Base-by-base conservation (phyloP, 2,797 vertebrate species). In the Pseudochaenichthys georgianus region DNA sequence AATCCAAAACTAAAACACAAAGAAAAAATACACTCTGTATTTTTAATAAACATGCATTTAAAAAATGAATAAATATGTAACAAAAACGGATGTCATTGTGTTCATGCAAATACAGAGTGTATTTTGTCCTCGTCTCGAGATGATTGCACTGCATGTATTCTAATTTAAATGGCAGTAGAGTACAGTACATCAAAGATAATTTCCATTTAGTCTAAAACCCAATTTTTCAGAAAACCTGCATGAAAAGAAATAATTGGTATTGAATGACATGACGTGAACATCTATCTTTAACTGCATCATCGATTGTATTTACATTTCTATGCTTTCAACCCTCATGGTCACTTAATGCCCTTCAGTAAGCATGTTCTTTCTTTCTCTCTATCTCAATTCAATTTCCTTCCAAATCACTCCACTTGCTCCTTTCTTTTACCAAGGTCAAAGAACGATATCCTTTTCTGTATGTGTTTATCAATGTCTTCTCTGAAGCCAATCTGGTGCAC, bases 341-440 rank as follows among this genome's bases (percentile, higher is more conserved):
- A 65, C 55, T 46, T 51, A 67, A 51, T 61, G 50, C 75, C 57
- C 48, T 70, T 66, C 13, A 17, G 9, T 43, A 13, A 69, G 21
- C 41, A 21, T 28, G 19, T n/a, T n/a, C n/a, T n/a, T 67, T 72
- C 17, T 34, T 38, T 43, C 4, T 4, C 16, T 63, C 13, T 15
- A 19, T 54, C 16, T 64, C 46, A 81, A 81, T 77, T 75, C 0
- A 75, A 65, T 79, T 77, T 81, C 42, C 52, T 31, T 5, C 62
- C 64, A 53, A 66, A 53, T 60, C 50, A 47, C 51, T 1, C 9
- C 3, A 4, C 13, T 2, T 48, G 55, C 34, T 70, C 47, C 38
- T 48, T 50, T 64, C 13, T 68, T 66, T 57, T 15, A 57, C 64
- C 58, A 75, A 79, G 78, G 73, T 80, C 68, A 80, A 64, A 54